These are phyloP conservation scores for Drosophila auraria DNA, from an alignment of 1,140 invertebrate genomes.

Conservation along the genomic window DNA sequence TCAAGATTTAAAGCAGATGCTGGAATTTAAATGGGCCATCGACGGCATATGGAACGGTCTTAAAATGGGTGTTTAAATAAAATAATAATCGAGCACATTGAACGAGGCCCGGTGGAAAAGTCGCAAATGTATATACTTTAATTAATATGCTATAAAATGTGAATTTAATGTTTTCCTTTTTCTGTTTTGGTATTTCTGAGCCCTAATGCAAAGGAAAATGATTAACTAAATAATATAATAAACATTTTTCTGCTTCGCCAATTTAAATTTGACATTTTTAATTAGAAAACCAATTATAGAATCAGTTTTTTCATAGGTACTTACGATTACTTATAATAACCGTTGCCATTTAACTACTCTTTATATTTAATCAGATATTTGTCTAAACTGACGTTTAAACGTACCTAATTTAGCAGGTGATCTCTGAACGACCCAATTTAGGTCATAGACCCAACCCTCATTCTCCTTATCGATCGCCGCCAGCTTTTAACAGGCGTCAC, in stretches of 20 bases:
- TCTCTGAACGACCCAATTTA: not conserved
- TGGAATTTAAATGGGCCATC: conserved; percentile 15
- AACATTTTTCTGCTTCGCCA: too few relatives aligned
- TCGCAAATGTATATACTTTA: not conserved
- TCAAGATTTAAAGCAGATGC: conserved; percentile 33
- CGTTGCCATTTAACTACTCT: too few relatives aligned
- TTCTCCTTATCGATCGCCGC: conserved; percentile 21
- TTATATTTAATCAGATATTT: too few relatives aligned
- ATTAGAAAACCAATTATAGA: too few relatives aligned
- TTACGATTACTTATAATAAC: too few relatives aligned
- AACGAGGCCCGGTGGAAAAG: not conserved
- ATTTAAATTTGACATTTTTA: too few relatives aligned
- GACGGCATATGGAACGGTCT: conserved; percentile 15
- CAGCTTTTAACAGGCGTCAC: conserved; percentile 25
- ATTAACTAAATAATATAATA: too few relatives aligned
- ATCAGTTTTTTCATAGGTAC: too few relatives aligned
- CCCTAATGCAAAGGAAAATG: too few relatives aligned
- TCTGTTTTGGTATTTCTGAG: not conserved
- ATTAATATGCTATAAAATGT: not conserved
- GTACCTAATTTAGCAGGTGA: not conserved
- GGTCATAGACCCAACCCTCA: not conserved
- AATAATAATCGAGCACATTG: not conserved
- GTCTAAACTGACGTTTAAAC: too few relatives aligned
- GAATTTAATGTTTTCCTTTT: not conserved
- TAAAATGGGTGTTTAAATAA: conserved; percentile 26